These are phyloP conservation scores for Anabas testudineus DNA, from an alignment of 2,797 vertebrate genomes.

Conservation along the genomic window DNA sequence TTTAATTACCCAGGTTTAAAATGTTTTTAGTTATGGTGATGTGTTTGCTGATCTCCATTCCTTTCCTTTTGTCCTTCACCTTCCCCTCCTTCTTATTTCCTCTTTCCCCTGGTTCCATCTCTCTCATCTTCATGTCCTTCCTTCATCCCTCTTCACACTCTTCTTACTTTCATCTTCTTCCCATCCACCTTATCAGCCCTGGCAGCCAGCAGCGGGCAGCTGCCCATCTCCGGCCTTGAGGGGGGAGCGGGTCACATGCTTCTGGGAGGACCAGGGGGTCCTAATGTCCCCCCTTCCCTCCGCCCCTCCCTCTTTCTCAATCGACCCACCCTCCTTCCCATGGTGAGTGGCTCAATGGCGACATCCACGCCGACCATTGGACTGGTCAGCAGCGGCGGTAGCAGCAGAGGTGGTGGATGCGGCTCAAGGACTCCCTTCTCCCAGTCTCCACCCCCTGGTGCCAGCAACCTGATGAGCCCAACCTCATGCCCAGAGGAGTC, in stretches of 20 bases:
- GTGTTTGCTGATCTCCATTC: slow-evolving; percentile 5
- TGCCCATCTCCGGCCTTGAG: slow-evolving; percentile 90
- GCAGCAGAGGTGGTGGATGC: slow-evolving; percentile 21
- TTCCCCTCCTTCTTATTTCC: background rate
- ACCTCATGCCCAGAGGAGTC: slow-evolving; percentile 84
- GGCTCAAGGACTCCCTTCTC: slow-evolving; percentile 76
- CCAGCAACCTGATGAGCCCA: slow-evolving; percentile 84
- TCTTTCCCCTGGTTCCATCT: background rate
- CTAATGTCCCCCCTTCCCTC: slow-evolving; percentile 75
- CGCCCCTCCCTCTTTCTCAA: slow-evolving; percentile 90
- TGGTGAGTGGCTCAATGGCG: slow-evolving; percentile 78
- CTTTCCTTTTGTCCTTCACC: background rate
- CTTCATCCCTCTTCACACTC: background rate
- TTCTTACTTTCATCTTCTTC: background rate
- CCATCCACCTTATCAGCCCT: slow-evolving; percentile 78
- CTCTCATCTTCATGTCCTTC: background rate
- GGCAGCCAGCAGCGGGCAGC: slow-evolving; percentile 89
- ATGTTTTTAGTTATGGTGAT: background rate
- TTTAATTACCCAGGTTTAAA: background rate
- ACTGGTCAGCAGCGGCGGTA: slow-evolving; percentile 73
- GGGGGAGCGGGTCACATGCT: slow-evolving; percentile 86
- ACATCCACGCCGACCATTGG: slow-evolving; percentile 77
- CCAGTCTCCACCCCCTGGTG: slow-evolving; percentile 72
- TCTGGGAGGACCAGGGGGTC: slow-evolving; percentile 80
- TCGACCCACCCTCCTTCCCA: slow-evolving; percentile 87